A percentile compares a stretch with the other conserved stretches of the same genome.
Conservation (phyloP, 35 echinoderm and acorn worm genomes). For the Strongylocentrotus purpuratus region DNA sequence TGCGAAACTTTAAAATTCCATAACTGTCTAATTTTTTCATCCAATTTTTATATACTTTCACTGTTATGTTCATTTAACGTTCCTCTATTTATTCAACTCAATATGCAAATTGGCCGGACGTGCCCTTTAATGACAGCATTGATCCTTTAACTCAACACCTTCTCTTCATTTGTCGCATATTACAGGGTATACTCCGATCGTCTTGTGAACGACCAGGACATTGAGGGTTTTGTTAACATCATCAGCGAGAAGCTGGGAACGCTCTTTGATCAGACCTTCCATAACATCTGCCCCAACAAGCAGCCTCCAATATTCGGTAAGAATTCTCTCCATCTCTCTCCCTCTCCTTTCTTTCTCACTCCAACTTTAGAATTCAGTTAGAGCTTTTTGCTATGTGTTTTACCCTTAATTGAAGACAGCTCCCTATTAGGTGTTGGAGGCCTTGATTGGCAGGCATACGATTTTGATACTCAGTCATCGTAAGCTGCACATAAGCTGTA, state of each 20-base stretch:
- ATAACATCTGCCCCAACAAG: conserved; percentile 99
- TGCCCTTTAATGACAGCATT: too few species aligned
- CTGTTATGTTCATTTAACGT: background rate
- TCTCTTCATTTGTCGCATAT: background rate
- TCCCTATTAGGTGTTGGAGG: too few species aligned
- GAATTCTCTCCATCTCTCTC: background rate
- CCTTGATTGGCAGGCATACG: too few species aligned
- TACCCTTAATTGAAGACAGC: too few species aligned
- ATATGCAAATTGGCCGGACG: too few species aligned
- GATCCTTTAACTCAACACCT: too few species aligned
- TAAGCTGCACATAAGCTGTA: too few species aligned
- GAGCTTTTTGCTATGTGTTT: too few species aligned
- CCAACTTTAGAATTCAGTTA: too few species aligned
- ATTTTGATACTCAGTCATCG: too few species aligned
- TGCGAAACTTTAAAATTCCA: too few species aligned
- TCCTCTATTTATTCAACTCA: background rate
- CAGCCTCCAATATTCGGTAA: conserved; percentile 98
- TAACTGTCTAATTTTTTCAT: background rate
- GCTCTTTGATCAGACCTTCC: conserved; percentile 99
- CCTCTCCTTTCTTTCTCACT: background rate
- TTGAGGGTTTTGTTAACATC: conserved; percentile 80
- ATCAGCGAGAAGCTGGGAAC: conserved; percentile 93
- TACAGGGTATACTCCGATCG: conserved; percentile 96
- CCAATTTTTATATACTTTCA: background rate
- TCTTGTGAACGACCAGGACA: conserved; percentile 87